Evolutionary conservation across 2,797 vertebrate species (phyloP), one percentile per base, ranked within the genome.

Genomic region (Jordanella pulchra): DNA sequence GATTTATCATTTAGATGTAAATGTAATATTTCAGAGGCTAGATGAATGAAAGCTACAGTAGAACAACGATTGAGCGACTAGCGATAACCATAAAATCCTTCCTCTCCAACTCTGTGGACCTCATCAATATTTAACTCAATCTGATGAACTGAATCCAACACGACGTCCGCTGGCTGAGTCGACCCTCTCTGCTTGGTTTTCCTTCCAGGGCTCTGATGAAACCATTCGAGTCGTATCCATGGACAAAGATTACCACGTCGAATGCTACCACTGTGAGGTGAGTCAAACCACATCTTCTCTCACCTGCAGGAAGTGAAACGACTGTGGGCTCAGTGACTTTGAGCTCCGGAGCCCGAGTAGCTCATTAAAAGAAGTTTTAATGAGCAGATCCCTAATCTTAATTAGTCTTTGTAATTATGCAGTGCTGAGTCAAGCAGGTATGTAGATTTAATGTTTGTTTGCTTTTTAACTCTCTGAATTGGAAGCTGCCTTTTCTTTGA

Each of bases 201-300:
- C 71, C 65, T 82, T 84, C 23, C 90, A 99, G 97, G 97, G 97
- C 0, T 98, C 96, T 17, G 97, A 99, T 50, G 97, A 99, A 91
- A 99, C 97, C 55, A 96, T 99, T 78, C 95, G 97, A 2, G 97
- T 99, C 1, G 97, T 99, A 51, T 99, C 97, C 78, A 98, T 99
- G 97, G 97, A 99, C 90, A 96, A 94, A 86, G 97, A 99, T 90
- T 99, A 98, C 86, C 97, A 99, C 0, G 96, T 99, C 87, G 96
- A 97, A 72, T 99, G 97, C 72, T 99, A 99, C 80, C 96, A 95
- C 90, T 99, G 97, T 0, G 97, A 99, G 97, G 97, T 99, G 85
- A 71, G 95, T 89, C 53, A 69, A 72, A 32, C 25, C 21, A 35
- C 1, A 1, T 2, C 65, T 39, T 10, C 13, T 12, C 44, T 39